Conservation (phyloP, 2,113 vertebrate species). For the Gymnogyps californianus region DNA sequence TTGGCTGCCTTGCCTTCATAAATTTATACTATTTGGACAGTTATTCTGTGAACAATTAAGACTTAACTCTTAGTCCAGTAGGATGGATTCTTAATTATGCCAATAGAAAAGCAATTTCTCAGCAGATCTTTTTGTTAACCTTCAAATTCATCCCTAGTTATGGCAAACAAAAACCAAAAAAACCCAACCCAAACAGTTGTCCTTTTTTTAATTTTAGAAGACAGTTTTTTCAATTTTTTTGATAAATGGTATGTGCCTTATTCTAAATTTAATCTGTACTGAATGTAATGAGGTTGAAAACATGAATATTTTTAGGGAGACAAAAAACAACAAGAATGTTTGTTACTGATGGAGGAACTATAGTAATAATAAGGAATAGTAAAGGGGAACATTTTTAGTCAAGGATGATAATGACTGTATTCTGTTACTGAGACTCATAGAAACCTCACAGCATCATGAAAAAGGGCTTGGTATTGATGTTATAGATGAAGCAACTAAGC, state of each 20-base stretch:
- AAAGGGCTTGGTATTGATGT: neutral
- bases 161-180: neutral
- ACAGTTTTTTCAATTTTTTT: neutral
- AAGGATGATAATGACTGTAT: neutral
- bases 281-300: neutral
- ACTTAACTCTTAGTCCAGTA: neutral
- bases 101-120: neutral
- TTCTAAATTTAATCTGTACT: neutral
- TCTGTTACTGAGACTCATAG: neutral
- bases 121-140: neutral
- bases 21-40: neutral
- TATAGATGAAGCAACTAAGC: neutral
- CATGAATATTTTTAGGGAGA: neutral
- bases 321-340: neutral
- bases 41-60: neutral
- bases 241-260: neutral
- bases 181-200: neutral
- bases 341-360: neutral
- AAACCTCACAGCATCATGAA: neutral
- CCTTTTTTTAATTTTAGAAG: neutral
- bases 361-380: neutral
- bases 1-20: neutral
- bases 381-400: neutral
- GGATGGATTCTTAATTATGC: neutral
- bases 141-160: neutral